These are phyloP conservation scores for Synergus laeviventris DNA, from an alignment of 2,888 invertebrate species.

Conservation along the genomic window DNA sequence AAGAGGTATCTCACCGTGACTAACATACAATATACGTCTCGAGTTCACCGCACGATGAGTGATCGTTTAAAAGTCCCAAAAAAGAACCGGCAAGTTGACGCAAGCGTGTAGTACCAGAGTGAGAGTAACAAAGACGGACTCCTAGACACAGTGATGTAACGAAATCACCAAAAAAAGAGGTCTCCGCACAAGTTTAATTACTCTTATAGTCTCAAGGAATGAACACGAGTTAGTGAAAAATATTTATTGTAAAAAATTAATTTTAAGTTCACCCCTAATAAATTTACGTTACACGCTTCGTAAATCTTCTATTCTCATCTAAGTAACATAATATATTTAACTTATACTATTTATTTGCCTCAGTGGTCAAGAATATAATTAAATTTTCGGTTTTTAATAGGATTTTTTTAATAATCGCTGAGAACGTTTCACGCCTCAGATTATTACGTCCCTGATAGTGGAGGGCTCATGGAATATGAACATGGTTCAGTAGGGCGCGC, in stretches of 20 bases:
- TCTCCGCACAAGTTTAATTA: not conserved
- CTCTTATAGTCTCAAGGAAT: not conserved
- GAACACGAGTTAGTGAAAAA: no score
- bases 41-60: conserved; percentile 38
- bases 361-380: no score
- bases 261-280: no score
- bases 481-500: conserved; percentile 40
- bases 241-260: no score
- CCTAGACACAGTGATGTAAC: conserved; percentile 52
- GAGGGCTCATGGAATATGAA: conserved; percentile 26
- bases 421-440: no score
- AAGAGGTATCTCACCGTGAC: conserved; percentile 30
- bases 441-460: no score
- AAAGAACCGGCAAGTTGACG: conserved; percentile 37
- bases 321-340: no score
- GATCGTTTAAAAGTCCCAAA: conserved; percentile 19
- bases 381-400: no score
- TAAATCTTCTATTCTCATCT: no score
- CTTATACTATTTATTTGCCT: no score
- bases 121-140: conserved; percentile 51
- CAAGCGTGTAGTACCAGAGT: conserved; percentile 53
- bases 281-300: no score
- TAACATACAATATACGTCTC: conserved; percentile 19
- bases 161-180: conserved; percentile 33
- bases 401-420: no score